phyloP scores from a whole-genome alignment of 2,113 vertebrate genomes.

The Calypte anna region DNA sequence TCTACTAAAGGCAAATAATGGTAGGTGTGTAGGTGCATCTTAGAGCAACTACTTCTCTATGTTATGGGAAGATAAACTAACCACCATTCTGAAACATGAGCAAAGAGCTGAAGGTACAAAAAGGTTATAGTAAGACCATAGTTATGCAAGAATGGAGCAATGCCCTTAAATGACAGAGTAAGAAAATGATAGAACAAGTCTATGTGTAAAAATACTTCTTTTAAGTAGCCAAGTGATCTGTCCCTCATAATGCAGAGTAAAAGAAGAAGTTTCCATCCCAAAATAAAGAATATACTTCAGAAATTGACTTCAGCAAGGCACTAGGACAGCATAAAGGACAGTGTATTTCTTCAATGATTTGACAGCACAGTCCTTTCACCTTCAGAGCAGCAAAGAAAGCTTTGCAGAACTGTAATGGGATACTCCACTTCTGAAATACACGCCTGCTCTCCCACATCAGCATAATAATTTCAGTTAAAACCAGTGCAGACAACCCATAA shows the following conservation, averaged over 20 bases:
- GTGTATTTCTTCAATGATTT: background rate
- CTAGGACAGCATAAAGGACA: background rate
- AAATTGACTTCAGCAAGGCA: background rate
- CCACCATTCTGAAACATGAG: background rate
- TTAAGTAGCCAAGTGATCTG: background rate
- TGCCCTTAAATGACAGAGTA: background rate
- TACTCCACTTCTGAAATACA: background rate
- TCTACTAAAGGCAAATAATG: background rate
- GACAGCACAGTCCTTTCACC: background rate
- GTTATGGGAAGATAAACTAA: background rate
- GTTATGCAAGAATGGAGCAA: background rate
- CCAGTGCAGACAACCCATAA: background rate
- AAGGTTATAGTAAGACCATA: background rate
- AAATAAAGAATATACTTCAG: background rate
- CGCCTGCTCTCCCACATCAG: background rate
- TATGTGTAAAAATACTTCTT: background rate
- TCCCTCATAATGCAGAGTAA: background rate
- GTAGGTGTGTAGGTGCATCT: background rate
- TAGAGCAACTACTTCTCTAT: background rate
- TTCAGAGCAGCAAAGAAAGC: background rate
- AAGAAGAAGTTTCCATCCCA: background rate
- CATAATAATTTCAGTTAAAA: background rate
- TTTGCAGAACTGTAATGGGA: background rate
- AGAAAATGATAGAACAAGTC: background rate
- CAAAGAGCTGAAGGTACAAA: background rate